Evolutionary conservation across 2,888 invertebrate species (phyloP), one percentile per base, ranked within the genome.

Genomic region (Caradrina kadenii): DNA sequence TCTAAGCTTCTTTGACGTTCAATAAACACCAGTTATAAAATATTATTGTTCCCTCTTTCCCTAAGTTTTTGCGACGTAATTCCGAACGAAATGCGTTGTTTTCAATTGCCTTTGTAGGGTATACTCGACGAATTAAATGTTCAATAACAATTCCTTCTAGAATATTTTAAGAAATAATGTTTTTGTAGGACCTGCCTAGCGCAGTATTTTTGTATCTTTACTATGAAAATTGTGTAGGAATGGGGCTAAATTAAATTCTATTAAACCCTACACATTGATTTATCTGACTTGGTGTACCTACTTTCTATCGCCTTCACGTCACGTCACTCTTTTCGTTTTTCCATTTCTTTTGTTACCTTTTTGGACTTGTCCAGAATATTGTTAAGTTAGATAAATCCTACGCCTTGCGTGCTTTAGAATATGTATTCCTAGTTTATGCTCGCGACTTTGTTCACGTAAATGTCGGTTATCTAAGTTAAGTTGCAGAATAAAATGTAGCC

Each of bases 21-120:
- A 64, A 26, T 63, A 56, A 60, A 55, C 61, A 56, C 53, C n/a
- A 21, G 4, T 53, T 19, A n/a, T 0, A 2, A 56, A 58, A 42
- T n/a, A 66, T 63, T 42, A 67, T 55, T 67, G 61, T 61, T 15
- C 60, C 53, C 17, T n/a, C 15, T 13, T 53, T 42, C 11, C 2
- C 35, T 17, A 66, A 56, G 35, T 58, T 66, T 39, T 15, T 17
- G 22, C 63, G 49, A 61, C 35, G 21, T 56, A 35, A 26, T 58
- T 71, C 50, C 39, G 49, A 56, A 45, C 19, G 19, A 63, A 58
- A 35, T 50, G 15, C 21, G 22, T 1, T 22, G 21, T 62, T 55
- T 39, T 22, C 6, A 42, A 45, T 5, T 49, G 22, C 31, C 17
- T 76, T 53, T 45, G 61, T 45, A 6, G 49, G 21, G 26, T n/a